These are phyloP conservation scores for Molothrus ater DNA, from an alignment of 2,797 vertebrate species.

Conservation along the genomic window DNA sequence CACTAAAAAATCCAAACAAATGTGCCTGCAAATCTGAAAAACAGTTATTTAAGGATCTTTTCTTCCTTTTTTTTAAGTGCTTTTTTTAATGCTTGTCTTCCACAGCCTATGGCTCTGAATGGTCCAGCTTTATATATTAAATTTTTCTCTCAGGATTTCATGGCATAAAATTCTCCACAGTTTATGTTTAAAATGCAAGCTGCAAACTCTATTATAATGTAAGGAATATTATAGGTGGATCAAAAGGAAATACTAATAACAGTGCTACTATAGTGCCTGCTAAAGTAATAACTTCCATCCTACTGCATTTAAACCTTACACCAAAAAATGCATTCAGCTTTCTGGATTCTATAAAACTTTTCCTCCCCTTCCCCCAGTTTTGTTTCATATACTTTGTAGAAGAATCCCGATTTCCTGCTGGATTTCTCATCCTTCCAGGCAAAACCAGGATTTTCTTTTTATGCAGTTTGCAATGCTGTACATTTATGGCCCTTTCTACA, in stretches of 20 bases:
- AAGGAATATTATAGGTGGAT: constrained; percentile 23
- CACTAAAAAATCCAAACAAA: constrained; percentile 34
- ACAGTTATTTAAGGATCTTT: not conserved
- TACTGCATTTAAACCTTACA: not conserved
- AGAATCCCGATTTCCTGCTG: not conserved
- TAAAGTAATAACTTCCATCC: constrained; percentile 22
- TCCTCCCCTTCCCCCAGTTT: not conserved
- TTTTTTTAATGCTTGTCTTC: not conserved
- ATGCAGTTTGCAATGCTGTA: not conserved
- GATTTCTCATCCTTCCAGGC: not conserved
- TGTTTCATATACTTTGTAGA: not conserved
- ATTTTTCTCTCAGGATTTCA: not conserved
- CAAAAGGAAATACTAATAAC: constrained; percentile 40
- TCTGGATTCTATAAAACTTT: not conserved
- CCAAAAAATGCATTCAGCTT: not conserved
- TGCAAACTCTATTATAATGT: constrained; percentile 28
- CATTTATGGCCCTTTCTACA: not conserved
- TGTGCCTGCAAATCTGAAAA: constrained; percentile 35
- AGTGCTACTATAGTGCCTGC: not conserved
- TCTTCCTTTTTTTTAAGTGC: not conserved
- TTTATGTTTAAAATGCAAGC: constrained; percentile 37
- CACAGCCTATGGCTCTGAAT: not conserved
- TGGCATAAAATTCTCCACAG: not conserved
- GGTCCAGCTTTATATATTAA: not conserved
- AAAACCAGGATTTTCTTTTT: not conserved